phyloP scores from a whole-genome alignment of 2,888 invertebrate genomes.

The Leptarthrus brevirostris region DNA sequence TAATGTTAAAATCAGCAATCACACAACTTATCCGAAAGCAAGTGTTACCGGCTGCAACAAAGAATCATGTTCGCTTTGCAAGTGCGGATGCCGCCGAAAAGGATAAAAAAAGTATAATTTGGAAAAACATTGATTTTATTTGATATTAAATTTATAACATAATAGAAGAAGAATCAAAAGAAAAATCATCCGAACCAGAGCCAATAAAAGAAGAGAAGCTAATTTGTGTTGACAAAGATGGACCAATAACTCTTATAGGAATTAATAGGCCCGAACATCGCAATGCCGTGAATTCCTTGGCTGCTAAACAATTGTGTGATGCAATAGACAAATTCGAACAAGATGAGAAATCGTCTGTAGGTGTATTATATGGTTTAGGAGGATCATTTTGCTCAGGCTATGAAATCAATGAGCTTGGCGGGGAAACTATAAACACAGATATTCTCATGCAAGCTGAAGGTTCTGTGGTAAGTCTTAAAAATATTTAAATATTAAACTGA shows the following conservation, averaged over 20 bases:
- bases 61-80: not conserved
- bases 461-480: conserved; percentile 67
- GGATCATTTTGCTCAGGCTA: conserved; percentile 94
- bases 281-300: conserved; percentile 82
- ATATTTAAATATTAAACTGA: conserved; percentile 28
- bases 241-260: conserved; percentile 80
- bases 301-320: conserved; percentile 75
- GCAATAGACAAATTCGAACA: conserved; percentile 78
- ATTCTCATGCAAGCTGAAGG: conserved; percentile 66
- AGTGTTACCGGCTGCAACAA: not conserved
- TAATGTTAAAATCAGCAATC: not conserved
- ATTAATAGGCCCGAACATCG: conserved; percentile 86
- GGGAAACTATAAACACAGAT: conserved; percentile 65
- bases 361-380: conserved; percentile 89
- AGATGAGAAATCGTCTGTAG: conserved; percentile 76
- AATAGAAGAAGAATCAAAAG: conserved; percentile 2
- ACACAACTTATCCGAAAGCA: not conserved
- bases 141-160: not conserved
- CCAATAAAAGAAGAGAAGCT: conserved; percentile 50
- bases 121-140: not conserved
- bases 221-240: conserved; percentile 72
- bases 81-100: not conserved
- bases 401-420: conserved; percentile 81
- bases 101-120: not conserved
- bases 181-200: not conserved